Evolutionary conservation across 2,888 invertebrate genomes (phyloP).

Genomic region (Caenorhabditis sinica): DNA sequence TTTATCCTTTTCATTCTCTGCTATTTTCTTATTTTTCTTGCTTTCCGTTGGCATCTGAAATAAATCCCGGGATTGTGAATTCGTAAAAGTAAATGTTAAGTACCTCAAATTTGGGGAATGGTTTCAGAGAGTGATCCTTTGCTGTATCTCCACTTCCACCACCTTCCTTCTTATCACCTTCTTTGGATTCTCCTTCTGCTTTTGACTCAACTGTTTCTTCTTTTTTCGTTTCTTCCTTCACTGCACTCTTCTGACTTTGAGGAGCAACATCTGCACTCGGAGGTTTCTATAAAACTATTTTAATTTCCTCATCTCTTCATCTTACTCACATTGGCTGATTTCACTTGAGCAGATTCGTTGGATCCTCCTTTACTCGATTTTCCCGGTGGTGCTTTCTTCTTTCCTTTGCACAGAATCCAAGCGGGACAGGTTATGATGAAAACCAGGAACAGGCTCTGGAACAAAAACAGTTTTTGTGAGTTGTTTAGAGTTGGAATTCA

Average conservation of each 20-base stretch:
- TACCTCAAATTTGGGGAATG: slow-evolving; percentile 40
- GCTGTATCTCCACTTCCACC: slow-evolving; percentile 5
- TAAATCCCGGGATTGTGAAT: background rate
- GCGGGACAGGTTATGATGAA: slow-evolving; percentile 18
- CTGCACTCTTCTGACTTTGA: slow-evolving; percentile 8
- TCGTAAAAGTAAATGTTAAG: background rate
- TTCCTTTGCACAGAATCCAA: slow-evolving; percentile 49
- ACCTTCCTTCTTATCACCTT: slow-evolving; percentile 22
- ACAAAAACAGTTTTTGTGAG: background rate
- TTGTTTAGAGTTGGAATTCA: background rate
- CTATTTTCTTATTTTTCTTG: slow-evolving; percentile 46
- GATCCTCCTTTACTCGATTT: slow-evolving; percentile 6
- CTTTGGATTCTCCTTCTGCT: slow-evolving; percentile 19
- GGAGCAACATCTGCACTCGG: slow-evolving; percentile 19
- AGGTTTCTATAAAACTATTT: slow-evolving; percentile 19
- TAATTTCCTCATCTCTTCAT: too few relatives aligned
- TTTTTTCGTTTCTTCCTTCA: slow-evolving; percentile 32
- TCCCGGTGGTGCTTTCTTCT: slow-evolving; percentile 19
- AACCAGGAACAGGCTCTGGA: slow-evolving; percentile 34
- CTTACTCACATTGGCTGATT: slow-evolving; percentile 11
- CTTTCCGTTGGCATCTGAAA: slow-evolving; percentile 64
- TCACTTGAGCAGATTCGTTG: background rate
- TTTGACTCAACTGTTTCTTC: background rate
- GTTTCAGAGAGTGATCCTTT: slow-evolving; percentile 17
- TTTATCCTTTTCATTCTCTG: slow-evolving; percentile 65